A percentile compares a stretch with the other conserved stretches of the same genome.
Evolutionary conservation across 1,140 invertebrate genomes (phyloP).

Genomic region (Eriocheir sinensis): DNA sequence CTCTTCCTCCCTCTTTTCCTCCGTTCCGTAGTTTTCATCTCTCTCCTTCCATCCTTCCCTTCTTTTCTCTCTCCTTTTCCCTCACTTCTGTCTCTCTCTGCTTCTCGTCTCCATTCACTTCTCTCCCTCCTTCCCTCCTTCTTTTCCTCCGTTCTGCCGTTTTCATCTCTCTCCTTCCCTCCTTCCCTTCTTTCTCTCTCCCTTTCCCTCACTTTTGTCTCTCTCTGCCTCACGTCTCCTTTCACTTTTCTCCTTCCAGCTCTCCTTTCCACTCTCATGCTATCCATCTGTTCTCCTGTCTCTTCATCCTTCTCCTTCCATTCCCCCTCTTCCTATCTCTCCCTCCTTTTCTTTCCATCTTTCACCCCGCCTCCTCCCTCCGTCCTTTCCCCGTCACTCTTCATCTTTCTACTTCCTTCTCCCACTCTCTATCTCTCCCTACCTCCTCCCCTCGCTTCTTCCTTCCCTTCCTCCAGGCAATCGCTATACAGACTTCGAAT

Average conservation of each 20-base stretch:
- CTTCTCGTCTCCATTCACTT: not conserved
- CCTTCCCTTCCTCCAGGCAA: too few relatives aligned
- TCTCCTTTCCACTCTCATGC: too few relatives aligned
- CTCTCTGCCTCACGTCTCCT: too few relatives aligned
- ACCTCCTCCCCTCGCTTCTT: too few relatives aligned
- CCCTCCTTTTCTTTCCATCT: conserved; percentile 27
- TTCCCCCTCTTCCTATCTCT: too few relatives aligned
- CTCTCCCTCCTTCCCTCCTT: not conserved
- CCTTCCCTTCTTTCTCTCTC: not conserved
- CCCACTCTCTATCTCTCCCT: not conserved
- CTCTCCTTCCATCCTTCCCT: not conserved
- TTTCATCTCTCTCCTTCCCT: not conserved
- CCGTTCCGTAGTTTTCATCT: not conserved
- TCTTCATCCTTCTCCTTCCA: too few relatives aligned
- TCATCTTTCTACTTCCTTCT: not conserved
- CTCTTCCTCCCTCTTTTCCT: too few relatives aligned
- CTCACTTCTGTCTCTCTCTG: not conserved
- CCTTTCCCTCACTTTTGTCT: not conserved
- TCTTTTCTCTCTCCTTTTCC: not conserved
- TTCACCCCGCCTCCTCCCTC: not conserved
- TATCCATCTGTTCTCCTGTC: too few relatives aligned
- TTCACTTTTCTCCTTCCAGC: too few relatives aligned
- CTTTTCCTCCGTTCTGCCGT: not conserved
- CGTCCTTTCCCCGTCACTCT: not conserved
- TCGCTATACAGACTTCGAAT: too few relatives aligned